Evolutionary conservation across 2,113 vertebrate genomes (phyloP).

Genomic region (Chloebia gouldiae): DNA sequence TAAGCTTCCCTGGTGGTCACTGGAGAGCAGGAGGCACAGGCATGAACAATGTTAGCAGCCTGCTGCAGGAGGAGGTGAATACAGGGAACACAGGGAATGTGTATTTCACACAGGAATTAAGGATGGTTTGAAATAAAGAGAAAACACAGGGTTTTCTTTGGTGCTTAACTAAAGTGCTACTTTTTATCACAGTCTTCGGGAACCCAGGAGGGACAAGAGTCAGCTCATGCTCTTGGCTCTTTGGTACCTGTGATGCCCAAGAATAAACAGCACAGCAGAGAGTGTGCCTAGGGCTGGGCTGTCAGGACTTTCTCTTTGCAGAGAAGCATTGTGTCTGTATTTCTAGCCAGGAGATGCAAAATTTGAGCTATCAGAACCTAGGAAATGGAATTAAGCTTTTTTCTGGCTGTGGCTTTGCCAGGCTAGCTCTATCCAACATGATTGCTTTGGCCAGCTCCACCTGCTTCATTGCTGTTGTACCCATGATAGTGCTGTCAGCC

Average conservation of each 20-base stretch:
- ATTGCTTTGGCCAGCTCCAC: background rate
- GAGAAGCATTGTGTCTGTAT: background rate
- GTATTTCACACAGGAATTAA: background rate
- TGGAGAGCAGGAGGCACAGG: background rate
- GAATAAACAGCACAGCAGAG: background rate
- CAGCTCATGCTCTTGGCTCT: background rate
- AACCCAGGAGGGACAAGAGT: background rate
- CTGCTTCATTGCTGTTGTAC: fast-evolving
- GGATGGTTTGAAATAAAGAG: background rate
- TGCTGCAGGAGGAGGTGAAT: background rate
- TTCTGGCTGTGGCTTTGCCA: background rate
- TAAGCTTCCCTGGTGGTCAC: background rate
- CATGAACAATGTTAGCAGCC: background rate
- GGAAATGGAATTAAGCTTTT: background rate
- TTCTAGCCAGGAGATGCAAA: background rate
- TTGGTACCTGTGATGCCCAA: background rate
- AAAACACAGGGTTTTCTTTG: background rate
- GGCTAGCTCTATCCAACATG: background rate
- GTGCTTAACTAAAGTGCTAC: background rate
- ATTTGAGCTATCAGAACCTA: background rate
- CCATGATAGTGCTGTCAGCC: background rate
- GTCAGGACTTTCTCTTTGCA: background rate
- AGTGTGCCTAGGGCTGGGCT: background rate
- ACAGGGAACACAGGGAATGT: no score
- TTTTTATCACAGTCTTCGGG: background rate